Evolutionary conservation across 1,140 invertebrate species (phyloP), one percentile per base, ranked within the genome.

Genomic region (Cydia pomonella): DNA sequence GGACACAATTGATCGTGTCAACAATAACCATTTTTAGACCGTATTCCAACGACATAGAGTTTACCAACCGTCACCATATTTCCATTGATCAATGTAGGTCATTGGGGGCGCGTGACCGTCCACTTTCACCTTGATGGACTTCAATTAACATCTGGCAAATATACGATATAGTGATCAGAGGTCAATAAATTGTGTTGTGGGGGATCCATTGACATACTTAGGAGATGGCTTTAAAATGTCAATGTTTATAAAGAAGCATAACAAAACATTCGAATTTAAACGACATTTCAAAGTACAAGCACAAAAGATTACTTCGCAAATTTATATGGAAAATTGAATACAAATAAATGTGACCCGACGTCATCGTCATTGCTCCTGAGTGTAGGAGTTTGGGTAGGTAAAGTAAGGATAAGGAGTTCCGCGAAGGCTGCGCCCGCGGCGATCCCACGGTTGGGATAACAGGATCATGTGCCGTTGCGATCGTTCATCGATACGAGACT

Each of bases 391-490:
- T 50, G 47, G 53, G 53, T 59, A 38, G 33, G 33, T 9, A 38
- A 38, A 38, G n/a, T 23, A 23, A 59, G 18, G 21, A 38, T 38
- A 10, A 12, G 18, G 18, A 59, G 53, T 59, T 59, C 53, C 53
- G n/a, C 18, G 53, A 59, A 59, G 21, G 18, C 53, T 21, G 53
- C 53, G 53, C 53, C 53, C 53, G 53, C 53, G 53, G 53, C 18
- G 53, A n/a, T 59, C 53, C 53, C 53, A 59, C 21, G 53, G 53
- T 59, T 50, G 53, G 53, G 53, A 59, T 59, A 59, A 59, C 53
- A 59, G 53, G 53, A 59, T 59, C 53, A 59, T 59, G 53, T 59
- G 53, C 12, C 6, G 1, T 59, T 59, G 7, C 53, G 9, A 10
- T 23, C 21, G 21, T n/a, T n/a, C 50, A 18, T 16, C 7, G 53